Base-by-base conservation (phyloP, 2,888 invertebrate genomes). In the Venustoraphidia nigricollis region DNA sequence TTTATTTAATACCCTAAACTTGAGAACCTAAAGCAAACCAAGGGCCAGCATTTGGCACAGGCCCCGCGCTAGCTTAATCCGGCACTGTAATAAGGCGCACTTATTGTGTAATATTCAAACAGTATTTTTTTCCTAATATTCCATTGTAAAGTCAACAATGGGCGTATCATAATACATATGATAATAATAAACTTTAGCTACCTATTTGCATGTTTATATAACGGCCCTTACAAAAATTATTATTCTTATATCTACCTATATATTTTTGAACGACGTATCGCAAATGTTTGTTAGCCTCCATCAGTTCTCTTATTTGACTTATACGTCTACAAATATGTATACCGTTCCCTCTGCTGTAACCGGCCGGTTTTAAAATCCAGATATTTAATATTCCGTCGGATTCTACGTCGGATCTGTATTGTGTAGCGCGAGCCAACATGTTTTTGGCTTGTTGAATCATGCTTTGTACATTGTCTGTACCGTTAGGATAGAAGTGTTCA, bases 281-380 rank as follows among this genome's bases (percentile, higher is more conserved):
- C 53, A 73, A 64, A 50, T 71, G 71, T 44, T 70, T 72, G 47
- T 76, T 71, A 47, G 69, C 73, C 34, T 70, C 70, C 3, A 81
- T 64, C 56, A 77, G 68, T 41, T 77, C 76, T 50, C 81, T 66
- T 53, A 92, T 85, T 42, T 81, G 81, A 50, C 77, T 77, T 50
- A 90, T 67, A 53, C 80, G 78, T 57, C 83, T 80, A 55, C 84
- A 83, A 63, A 92, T 77, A 53, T 79, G 75, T 53, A 93, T 92
- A 4, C 91, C 92, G 61, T 82, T 71, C 0, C 92, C 92, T 58
- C 90, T 73, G 35, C 85, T 87, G 54, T 83, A 80, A 58, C 82
- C 81, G 2, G 82, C 83, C 0, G 92, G 92, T 62, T 93, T 93
- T 41, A 93, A 73, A 52, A 93, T 90, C 92, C 92, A 93, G 55